These are phyloP conservation scores for Seriola dumerili DNA, from an alignment of 2,113 vertebrate species.

Conservation along the genomic window DNA sequence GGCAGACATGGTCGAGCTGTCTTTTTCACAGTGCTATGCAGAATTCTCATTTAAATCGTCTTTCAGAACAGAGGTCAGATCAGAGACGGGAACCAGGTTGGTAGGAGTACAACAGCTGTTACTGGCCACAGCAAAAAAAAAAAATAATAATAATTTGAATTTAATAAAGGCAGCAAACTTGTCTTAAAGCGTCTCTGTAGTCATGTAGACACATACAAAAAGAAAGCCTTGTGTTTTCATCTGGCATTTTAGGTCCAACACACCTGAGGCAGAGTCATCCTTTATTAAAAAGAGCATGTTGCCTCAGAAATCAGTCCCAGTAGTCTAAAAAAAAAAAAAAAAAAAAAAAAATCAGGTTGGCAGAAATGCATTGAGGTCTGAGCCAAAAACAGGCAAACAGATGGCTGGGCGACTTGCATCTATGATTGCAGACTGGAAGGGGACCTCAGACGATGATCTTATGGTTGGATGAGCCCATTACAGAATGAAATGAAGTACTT, in stretches of 20 bases:
- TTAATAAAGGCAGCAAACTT: neutral
- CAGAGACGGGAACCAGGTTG: conserved; percentile 17
- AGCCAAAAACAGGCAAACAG: conserved; percentile 73
- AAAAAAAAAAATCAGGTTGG: conserved; percentile 61
- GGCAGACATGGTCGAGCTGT: conserved; percentile 6
- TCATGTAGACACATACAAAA: neutral
- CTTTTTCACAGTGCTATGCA: neutral
- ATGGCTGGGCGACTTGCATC: conserved; percentile 68
- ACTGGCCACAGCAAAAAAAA: neutral
- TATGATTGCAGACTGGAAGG: conserved; percentile 54
- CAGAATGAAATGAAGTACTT: conserved; percentile 48
- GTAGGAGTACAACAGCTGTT: conserved; percentile 17
- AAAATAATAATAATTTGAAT: too few relatives aligned
- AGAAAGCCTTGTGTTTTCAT: conserved; percentile 26
- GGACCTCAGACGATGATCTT: conserved; percentile 70
- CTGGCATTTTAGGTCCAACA: conserved; percentile 35
- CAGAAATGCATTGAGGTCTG: conserved; percentile 46
- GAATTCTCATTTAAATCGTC: conserved; percentile 29
- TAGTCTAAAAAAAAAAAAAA: conserved; percentile 46
- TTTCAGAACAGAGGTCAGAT: conserved; percentile 19
- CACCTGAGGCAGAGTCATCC: conserved; percentile 25
- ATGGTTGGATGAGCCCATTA: conserved; percentile 59
- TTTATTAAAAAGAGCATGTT: conserved; percentile 46
- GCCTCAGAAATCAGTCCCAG: conserved; percentile 58
- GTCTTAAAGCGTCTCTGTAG: conserved; percentile 2